Base-by-base conservation (phyloP, 2,797 vertebrate species). In the Fundulus diaphanus region DNA sequence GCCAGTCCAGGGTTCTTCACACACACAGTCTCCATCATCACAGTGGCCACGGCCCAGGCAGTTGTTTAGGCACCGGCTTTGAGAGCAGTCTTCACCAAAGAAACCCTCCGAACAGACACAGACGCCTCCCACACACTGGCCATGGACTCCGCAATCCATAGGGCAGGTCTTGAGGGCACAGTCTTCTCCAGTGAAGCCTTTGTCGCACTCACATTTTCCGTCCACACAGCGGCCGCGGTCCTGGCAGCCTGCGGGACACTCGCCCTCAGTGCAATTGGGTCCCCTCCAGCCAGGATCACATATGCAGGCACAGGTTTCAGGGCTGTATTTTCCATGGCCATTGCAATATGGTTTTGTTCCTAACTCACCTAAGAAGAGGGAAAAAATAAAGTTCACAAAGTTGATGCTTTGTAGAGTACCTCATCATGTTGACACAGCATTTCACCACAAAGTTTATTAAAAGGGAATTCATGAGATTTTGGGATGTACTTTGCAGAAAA, bases 321-420 rank as follows among this genome's bases (percentile, higher is more conserved):
- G 1, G 31, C 97, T 99, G 94, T 96, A 98, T 93, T 99, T 98
- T 24, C 98, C 98, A 0, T 83, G 96, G 16, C 96, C 96, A 0
- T 88, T 96, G 92, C 98, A 99, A 77, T 95, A 98, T 0, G 97
- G 97, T 1, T 94, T 94, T 0, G 93, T 96, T 83, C 96, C 96
- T 79, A 97, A 77, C 1, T 80, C 91, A 85, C 97, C 97, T 99
- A 84, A 46, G 59, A 76, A 68, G 73, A 40, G 46, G 16, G 48
- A n/a, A 44, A 29, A 35, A n/a, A n/a, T n/a, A n/a, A n/a, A 54
- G 5, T 67, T 12, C 2, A 22, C 67, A 37, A 13, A 66, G 22
- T 31, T 49, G 1, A 51, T 73, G 22, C n/a, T 59, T 57, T 68
- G 15, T 6, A 22, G 2, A 35, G 11, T 8, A 31, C 29, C 29